Evolutionary conservation across 1,140 invertebrate species (phyloP).

Genomic region (Drosophila rufa): DNA sequence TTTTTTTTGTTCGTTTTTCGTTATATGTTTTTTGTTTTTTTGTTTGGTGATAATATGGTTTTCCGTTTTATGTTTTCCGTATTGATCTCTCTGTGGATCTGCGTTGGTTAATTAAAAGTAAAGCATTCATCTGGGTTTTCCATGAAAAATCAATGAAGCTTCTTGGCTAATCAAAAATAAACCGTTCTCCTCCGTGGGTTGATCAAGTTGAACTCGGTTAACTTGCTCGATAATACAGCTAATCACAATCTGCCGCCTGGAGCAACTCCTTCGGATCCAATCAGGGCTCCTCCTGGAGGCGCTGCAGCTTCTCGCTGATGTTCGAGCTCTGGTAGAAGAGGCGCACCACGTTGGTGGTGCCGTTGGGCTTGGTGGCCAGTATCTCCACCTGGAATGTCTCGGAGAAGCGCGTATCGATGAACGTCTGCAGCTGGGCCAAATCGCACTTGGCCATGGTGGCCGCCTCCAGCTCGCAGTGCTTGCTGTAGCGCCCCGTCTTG

Average conservation of each 20-base stretch:
- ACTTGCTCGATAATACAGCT: constrained; percentile 70
- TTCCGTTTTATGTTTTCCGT: constrained; percentile 42
- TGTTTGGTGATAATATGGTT: constrained; percentile 60
- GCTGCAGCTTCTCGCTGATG: constrained; percentile 64
- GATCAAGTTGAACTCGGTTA: constrained; percentile 72
- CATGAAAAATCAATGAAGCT: constrained; percentile 78
- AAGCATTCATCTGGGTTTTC: constrained; percentile 72
- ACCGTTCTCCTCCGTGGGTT: constrained; percentile 23
- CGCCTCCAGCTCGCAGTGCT: constrained; percentile 88
- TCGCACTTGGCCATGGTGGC: constrained; percentile 76
- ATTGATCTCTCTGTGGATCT: background rate
- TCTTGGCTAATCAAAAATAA: constrained; percentile 43
- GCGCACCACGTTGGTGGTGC: constrained; percentile 62
- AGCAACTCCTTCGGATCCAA: background rate
- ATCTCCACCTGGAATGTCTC: constrained; percentile 84
- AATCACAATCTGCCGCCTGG: constrained; percentile 64
- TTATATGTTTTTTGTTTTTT: constrained; percentile 48
- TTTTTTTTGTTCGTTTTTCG: constrained; percentile 65
- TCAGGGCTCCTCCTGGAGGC: constrained; percentile 47
- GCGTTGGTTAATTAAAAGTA: constrained; percentile 33
- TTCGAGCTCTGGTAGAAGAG: constrained; percentile 80
- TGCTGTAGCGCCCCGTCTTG: constrained; percentile 87
- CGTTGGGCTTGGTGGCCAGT: constrained; percentile 58
- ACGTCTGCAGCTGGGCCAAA: constrained; percentile 81
- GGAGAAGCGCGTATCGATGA: constrained; percentile 81